phyloP scores from a whole-genome alignment of 2,113 vertebrate species.

The Delphinus delphis region DNA sequence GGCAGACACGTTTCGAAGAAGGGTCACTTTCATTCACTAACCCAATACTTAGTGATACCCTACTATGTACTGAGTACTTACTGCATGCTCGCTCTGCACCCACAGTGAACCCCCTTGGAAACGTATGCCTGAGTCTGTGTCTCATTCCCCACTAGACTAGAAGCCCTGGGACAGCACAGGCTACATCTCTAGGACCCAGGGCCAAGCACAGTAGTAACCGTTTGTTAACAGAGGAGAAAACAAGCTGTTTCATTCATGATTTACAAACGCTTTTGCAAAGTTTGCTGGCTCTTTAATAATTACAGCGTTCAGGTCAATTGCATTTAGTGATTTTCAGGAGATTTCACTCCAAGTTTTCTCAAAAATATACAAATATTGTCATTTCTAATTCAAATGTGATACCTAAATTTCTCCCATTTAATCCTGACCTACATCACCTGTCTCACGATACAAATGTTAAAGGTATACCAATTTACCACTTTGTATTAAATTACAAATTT shows the following conservation, averaged over 20 bases:
- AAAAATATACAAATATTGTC: slow-evolving; percentile 56
- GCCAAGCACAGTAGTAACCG: neutral
- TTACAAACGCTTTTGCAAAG: neutral
- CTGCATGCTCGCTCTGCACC: too few relatives aligned
- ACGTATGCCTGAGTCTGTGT: neutral
- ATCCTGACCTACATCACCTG: slow-evolving; percentile 65
- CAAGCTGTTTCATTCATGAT: neutral
- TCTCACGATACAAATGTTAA: slow-evolving; percentile 70
- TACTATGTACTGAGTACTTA: neutral
- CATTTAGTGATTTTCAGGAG: neutral
- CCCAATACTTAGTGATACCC: neutral
- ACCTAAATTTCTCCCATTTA: slow-evolving; percentile 55
- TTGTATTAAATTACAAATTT: slow-evolving; percentile 82
- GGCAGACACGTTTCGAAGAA: neutral
- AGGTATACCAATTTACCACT: slow-evolving; percentile 80
- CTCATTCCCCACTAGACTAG: accelerated
- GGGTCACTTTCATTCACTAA: too few relatives aligned
- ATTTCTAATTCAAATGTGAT: slow-evolving; percentile 76
- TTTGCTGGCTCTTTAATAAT: neutral
- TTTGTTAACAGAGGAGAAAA: neutral
- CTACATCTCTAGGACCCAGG: too few relatives aligned
- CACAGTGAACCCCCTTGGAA: neutral
- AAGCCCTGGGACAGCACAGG: neutral
- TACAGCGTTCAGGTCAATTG: neutral
- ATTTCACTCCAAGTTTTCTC: neutral